Percentiles rank a stretch among this genome's conserved stretches.
phyloP scores from a whole-genome alignment of 2,113 vertebrate species.

The Plectropomus leopardus region DNA sequence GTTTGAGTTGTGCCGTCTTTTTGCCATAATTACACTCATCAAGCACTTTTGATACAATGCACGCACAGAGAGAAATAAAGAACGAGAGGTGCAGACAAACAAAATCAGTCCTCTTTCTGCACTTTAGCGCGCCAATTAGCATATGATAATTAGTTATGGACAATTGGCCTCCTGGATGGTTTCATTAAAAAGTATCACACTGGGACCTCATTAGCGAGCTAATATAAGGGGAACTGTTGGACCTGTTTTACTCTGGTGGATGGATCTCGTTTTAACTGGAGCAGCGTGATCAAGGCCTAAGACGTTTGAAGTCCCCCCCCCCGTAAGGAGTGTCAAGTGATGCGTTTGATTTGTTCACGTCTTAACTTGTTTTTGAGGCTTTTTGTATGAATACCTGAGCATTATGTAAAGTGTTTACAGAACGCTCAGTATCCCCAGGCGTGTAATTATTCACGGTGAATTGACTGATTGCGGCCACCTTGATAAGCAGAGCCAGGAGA shows the following conservation, averaged over 20 bases:
- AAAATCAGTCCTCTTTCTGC: slow-evolving; percentile 63
- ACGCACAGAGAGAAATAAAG: slow-evolving; percentile 41
- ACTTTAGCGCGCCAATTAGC: slow-evolving; percentile 78
- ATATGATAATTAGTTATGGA: slow-evolving; percentile 85
- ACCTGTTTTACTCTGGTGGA: slow-evolving; percentile 68
- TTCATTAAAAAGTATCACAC: slow-evolving; percentile 84
- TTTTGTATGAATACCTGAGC: slow-evolving; percentile 43
- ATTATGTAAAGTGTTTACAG: slow-evolving; percentile 48
- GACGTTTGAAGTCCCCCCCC: slow-evolving; percentile 48
- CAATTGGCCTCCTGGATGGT: slow-evolving; percentile 83
- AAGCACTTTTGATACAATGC: slow-evolving; percentile 66
- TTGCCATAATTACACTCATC: slow-evolving; percentile 66
- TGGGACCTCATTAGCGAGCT: slow-evolving; percentile 81
- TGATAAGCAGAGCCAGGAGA: slow-evolving; percentile 55
- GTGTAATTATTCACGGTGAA: slow-evolving; percentile 57
- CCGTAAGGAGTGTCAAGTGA: slow-evolving; percentile 51
- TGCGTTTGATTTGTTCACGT: slow-evolving; percentile 44
- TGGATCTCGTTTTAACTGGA: slow-evolving; percentile 57
- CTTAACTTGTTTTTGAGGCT: slow-evolving; percentile 34
- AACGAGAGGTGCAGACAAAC: slow-evolving; percentile 63
- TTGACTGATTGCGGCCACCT: slow-evolving; percentile 61
- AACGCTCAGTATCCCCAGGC: slow-evolving; percentile 39
- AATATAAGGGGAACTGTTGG: slow-evolving; percentile 74
- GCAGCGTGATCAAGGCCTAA: slow-evolving; percentile 44
- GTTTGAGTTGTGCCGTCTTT: slow-evolving; percentile 46